phyloP scores from a whole-genome alignment of 2,797 vertebrate genomes.

The Pantherophis alleghaniensis region DNA sequence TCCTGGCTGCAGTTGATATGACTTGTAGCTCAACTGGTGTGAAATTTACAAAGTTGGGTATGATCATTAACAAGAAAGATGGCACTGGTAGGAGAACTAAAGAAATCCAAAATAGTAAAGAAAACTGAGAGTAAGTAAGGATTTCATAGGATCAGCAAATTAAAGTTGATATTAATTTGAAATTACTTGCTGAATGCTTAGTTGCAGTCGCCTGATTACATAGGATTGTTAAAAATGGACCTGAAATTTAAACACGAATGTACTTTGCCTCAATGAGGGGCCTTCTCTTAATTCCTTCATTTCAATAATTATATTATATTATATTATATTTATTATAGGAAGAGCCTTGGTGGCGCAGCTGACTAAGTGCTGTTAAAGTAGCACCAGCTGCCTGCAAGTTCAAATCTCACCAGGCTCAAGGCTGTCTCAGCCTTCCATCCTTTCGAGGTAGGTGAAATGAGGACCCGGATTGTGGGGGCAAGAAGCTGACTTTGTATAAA shows the following conservation, averaged over 20 bases:
- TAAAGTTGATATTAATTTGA: not conserved
- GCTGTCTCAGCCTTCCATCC: no score
- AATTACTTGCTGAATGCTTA: not conserved
- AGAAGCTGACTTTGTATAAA: no score
- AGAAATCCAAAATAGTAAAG: not conserved
- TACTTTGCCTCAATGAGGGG: no score
- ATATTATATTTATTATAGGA: no score
- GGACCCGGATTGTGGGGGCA: no score
- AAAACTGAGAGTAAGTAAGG: not conserved
- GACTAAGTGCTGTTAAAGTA: no score
- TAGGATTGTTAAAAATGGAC: not conserved
- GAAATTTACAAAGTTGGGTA: not conserved
- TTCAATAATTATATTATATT: no score
- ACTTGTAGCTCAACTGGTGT: not conserved
- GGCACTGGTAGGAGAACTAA: not conserved
- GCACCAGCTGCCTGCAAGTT: no score
- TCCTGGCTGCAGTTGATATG: not conserved
- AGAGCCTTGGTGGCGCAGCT: no score
- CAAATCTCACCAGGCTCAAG: no score
- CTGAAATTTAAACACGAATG: not conserved
- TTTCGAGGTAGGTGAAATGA: no score
- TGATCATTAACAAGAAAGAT: not conserved
- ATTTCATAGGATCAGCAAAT: not conserved
- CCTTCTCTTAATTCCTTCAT: no score
- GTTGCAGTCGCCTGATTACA: not conserved